These are phyloP conservation scores for Pelobates cultripes DNA, from an alignment of 2,797 vertebrate species.

Conservation along the genomic window DNA sequence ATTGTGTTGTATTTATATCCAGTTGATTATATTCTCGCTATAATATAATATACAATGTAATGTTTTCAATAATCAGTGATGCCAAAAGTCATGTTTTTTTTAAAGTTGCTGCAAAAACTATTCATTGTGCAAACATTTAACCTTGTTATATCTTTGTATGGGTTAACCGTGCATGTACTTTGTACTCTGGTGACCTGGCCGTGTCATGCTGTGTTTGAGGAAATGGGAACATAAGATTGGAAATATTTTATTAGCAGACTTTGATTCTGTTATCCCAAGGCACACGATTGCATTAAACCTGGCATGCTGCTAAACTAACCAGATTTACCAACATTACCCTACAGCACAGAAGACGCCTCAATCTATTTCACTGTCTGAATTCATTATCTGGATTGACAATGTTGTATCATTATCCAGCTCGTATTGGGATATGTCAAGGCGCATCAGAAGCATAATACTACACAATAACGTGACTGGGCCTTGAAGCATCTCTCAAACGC, in stretches of 20 bases:
- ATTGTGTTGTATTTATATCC: no score
- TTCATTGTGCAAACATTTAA: background rate
- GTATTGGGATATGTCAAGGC: background rate
- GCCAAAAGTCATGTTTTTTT: no score
- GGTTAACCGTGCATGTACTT: background rate
- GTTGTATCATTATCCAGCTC: background rate
- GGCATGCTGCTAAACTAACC: background rate
- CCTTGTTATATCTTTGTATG: background rate
- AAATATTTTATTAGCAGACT: constrained; percentile 6
- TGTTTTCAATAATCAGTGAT: no score
- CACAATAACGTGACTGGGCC: no score
- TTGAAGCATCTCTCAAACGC: no score
- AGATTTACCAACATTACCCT: background rate
- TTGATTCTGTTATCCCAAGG: background rate
- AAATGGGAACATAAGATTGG: background rate
- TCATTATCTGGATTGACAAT: background rate
- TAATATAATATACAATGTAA: no score
- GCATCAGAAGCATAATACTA: background rate
- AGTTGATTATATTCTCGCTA: no score
- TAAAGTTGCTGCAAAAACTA: no score
- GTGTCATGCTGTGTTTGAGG: background rate
- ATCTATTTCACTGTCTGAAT: background rate
- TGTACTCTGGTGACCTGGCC: background rate
- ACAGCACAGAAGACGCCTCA: background rate
- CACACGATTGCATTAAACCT: constrained; percentile 3